Evolutionary conservation across 2,113 vertebrate genomes (phyloP).

Genomic region (Passer domesticus): DNA sequence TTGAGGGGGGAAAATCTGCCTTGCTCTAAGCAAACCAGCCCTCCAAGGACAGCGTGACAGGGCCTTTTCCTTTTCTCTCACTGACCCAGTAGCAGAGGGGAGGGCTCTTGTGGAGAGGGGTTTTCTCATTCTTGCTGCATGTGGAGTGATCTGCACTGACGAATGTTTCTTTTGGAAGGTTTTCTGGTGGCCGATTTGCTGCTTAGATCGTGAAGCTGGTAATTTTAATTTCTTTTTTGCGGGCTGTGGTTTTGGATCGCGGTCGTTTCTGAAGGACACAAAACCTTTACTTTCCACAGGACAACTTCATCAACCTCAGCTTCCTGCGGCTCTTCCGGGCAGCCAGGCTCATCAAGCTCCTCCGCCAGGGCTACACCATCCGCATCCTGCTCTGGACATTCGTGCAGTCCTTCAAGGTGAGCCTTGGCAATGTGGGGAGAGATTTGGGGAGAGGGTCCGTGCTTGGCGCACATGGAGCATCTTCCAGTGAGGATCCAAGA

Average conservation of each 20-base stretch:
- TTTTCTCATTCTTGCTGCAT: conserved; percentile 71
- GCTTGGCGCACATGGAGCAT: rapidly evolving
- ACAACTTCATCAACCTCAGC: conserved; percentile 94
- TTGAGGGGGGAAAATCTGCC: background rate
- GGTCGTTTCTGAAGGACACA: conserved; percentile 50
- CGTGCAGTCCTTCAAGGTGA: conserved; percentile 97
- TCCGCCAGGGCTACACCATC: conserved; percentile 96
- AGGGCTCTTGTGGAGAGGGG: conserved; percentile 57
- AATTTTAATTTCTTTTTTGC: conserved; percentile 69
- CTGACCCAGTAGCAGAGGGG: conserved; percentile 53
- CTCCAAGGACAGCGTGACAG: conserved; percentile 20
- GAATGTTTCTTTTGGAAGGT: conserved; percentile 70
- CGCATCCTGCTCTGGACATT: conserved; percentile 97
- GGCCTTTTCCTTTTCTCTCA: conserved; percentile 19
- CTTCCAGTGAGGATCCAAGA: background rate
- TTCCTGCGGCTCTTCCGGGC: conserved; percentile 94
- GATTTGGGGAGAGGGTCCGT: rapidly evolving
- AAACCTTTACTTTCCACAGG: conserved; percentile 74
- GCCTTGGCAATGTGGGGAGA: background rate
- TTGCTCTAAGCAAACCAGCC: background rate
- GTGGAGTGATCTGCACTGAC: conserved; percentile 66
- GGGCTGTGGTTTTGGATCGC: conserved; percentile 60
- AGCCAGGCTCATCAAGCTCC: conserved; percentile 92
- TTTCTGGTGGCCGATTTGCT: conserved; percentile 71
- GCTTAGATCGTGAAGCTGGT: conserved; percentile 69